Base-by-base conservation (phyloP, 2,113 vertebrate genomes). In the Neodon shergylaensis region DNA sequence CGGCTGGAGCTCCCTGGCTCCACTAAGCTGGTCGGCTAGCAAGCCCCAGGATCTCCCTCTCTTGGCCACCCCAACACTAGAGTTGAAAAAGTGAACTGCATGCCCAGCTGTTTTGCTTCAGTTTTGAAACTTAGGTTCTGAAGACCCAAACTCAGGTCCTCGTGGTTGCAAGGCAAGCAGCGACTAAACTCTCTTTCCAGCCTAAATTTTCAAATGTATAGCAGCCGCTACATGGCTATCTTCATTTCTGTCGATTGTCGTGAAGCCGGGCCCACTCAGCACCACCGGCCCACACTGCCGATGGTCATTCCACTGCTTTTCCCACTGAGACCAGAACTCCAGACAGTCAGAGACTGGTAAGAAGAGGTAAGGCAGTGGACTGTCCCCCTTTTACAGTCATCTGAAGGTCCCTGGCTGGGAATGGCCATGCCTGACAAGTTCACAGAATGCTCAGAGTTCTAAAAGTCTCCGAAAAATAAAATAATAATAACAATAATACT, bases 381-480 rank as follows among this genome's bases (percentile, higher is more conserved):
- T 26, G 68, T 0, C 12, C 87, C 84, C 63, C 14, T 0, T 82
- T 82, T 66, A 58, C 90, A 90, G 36, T 39, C 68, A 66, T 31
- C 90, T 63, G 82, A 47, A 28, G 1, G 85, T 88, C 95, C 89
- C 96, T 73, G 68, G 88, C 52, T 83, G 82, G 88, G 91, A 88
- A 87, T 90, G 74, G 95, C 84, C 95, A 61, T 14, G 91, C 97
- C 85, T 70, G 94, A 95, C 82, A 91, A 96, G 81, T 61, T 87
- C 96, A 92, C 1, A 1, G 52, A 61, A 88, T 87, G 70, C 88
- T 52, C 96, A 81, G 79, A 86, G 92, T 96, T 97, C 85, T 97
- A 97, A 97, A 97, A 97, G 91, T 68, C 94, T 96, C 96, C 97
- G 68, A 96, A 96, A 97, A 97, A 96, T 94, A 95, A 97, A 97